phyloP scores from a whole-genome alignment of 2,797 vertebrate genomes.

The Pachyuromys duprasi region DNA sequence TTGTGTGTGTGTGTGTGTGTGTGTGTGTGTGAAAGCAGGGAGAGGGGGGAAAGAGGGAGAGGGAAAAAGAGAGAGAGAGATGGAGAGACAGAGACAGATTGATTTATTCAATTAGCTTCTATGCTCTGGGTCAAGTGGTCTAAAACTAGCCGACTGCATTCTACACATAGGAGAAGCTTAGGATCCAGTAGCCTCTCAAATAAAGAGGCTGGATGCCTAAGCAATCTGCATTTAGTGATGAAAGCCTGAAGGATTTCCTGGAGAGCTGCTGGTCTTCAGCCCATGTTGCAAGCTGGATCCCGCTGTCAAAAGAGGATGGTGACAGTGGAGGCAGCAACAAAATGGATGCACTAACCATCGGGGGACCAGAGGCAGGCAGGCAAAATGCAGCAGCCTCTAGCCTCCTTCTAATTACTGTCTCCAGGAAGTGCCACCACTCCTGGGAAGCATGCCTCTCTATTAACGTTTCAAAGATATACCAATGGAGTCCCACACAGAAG shows the following conservation, averaged over 20 bases:
- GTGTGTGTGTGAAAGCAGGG: background rate
- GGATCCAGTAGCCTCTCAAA: background rate
- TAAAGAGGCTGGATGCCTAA: background rate
- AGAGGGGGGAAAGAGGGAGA: background rate
- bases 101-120: background rate
- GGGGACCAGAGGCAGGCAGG: background rate
- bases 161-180: background rate
- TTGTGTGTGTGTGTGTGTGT: background rate
- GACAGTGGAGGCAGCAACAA: background rate
- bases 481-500: background rate
- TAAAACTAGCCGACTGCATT: too few species aligned
- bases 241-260: background rate
- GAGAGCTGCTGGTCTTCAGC: background rate
- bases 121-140: too few species aligned
- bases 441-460: background rate
- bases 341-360: background rate
- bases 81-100: background rate
- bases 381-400: background rate
- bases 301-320: background rate
- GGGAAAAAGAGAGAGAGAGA: background rate
- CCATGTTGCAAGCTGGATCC: background rate
- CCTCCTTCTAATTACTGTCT: background rate
- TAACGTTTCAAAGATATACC: background rate
- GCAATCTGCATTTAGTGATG: background rate
- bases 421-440: background rate